phyloP scores from a whole-genome alignment of 2,113 vertebrate genomes.

The Circaetus gallicus region DNA sequence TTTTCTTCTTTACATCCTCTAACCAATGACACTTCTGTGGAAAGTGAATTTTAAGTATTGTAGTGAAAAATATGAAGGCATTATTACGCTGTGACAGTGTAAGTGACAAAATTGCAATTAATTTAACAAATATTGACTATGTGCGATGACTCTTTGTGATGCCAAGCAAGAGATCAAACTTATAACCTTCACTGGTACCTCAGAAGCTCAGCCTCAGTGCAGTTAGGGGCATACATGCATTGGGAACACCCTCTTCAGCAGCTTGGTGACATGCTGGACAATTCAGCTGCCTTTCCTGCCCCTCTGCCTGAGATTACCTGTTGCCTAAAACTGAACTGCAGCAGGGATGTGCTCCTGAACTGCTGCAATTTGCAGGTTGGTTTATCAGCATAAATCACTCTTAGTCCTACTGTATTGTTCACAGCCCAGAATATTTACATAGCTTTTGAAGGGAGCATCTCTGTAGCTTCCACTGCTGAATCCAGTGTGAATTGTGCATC shows the following conservation, averaged over 20 bases:
- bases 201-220: background rate
- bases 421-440: background rate
- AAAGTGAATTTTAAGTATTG: background rate
- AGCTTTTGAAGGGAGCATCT: background rate
- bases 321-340: background rate
- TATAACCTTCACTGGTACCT: background rate
- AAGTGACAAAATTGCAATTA: background rate
- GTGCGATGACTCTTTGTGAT: accelerated
- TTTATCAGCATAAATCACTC: background rate
- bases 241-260: background rate
- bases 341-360: background rate
- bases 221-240: background rate
- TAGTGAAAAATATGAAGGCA: background rate
- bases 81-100: background rate
- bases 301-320: background rate
- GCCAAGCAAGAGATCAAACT: background rate
- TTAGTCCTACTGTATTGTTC: background rate
- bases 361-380: background rate
- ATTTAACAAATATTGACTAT: background rate
- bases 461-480: background rate
- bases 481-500: background rate
- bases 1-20: background rate
- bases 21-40: background rate
- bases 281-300: background rate
- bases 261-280: background rate